A percentile compares a stretch with the other conserved stretches of the same genome.
These are phyloP conservation scores for Heliconius aoede DNA, from an alignment of 2,888 invertebrate genomes.

Conservation along the genomic window DNA sequence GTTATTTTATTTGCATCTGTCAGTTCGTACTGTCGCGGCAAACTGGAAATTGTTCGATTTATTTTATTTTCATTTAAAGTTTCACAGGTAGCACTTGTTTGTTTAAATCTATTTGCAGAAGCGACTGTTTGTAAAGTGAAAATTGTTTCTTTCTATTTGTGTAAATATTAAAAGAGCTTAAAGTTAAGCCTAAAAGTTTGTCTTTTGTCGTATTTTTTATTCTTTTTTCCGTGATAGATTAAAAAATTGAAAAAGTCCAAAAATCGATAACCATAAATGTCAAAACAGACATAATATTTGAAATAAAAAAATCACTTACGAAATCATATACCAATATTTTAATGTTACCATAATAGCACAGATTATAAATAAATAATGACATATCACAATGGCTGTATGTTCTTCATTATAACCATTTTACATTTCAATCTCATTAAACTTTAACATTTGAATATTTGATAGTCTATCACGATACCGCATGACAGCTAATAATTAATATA, in stretches of 20 bases:
- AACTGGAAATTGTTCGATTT: constrained; percentile 35
- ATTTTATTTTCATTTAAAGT: constrained; percentile 34
- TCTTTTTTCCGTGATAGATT: too few species aligned
- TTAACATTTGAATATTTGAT: constrained; percentile 25
- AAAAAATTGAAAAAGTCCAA: too few species aligned
- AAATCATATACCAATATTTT: background rate
- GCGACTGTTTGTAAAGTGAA: too few species aligned
- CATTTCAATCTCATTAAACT: constrained; percentile 4
- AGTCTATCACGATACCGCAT: constrained; percentile 14
- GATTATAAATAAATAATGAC: background rate
- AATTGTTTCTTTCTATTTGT: too few species aligned
- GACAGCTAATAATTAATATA: constrained; percentile 31
- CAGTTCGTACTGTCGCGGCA: constrained; percentile 39
- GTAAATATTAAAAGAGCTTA: too few species aligned
- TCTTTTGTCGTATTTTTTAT: too few species aligned
- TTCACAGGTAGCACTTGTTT: constrained; percentile 26
- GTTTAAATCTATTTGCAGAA: constrained; percentile 11
- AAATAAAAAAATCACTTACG: too few species aligned
- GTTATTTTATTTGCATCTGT: constrained; percentile 44
- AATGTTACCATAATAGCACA: too few species aligned
- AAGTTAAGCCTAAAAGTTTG: too few species aligned
- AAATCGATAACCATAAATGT: too few species aligned
- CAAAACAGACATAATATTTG: too few species aligned
- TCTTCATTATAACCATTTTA: constrained; percentile 7
- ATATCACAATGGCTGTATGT: background rate